These are phyloP conservation scores for Acleris laterana DNA, from an alignment of 2,888 invertebrate genomes.

Conservation along the genomic window DNA sequence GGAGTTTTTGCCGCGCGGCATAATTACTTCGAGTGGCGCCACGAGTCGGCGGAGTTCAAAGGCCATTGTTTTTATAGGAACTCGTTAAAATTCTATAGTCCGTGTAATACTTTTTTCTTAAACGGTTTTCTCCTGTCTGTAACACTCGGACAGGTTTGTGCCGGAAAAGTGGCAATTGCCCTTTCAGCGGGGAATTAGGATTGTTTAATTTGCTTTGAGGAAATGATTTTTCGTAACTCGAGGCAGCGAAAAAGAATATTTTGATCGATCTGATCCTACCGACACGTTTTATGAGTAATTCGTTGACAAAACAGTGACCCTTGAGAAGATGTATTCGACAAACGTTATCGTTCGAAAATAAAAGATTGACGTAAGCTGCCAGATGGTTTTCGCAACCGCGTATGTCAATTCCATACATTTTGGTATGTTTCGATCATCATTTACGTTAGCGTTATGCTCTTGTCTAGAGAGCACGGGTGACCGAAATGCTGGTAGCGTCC, in stretches of 20 bases:
- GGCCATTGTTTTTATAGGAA: constrained; percentile 53
- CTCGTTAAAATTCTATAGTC: constrained; percentile 61
- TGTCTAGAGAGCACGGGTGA: too few species aligned
- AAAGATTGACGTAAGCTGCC: too few species aligned
- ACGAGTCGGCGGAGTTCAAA: constrained; percentile 53
- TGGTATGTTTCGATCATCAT: too few species aligned
- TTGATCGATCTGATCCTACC: too few species aligned
- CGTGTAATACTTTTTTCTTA: constrained; percentile 23
- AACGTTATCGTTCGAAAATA: too few species aligned
- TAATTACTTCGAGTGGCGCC: constrained; percentile 59
- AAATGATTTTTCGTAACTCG: background rate
- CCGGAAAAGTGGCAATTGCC: constrained; percentile 9
- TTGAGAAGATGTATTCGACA: too few species aligned
- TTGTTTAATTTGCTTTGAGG: background rate
- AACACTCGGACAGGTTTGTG: constrained; percentile 21
- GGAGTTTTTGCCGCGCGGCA: constrained; percentile 59
- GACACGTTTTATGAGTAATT: too few species aligned
- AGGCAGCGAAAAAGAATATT: too few species aligned
- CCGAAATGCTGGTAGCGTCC: too few species aligned
- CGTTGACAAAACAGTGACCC: too few species aligned
- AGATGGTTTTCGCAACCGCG: fast-evolving
- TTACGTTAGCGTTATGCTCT: too few species aligned
- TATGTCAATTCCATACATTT: too few species aligned
- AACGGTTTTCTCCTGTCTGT: constrained; percentile 18
- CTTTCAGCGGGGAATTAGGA: constrained; percentile 9